Conservation (phyloP, 2,113 vertebrate genomes). For the Marmota monax region DNA sequence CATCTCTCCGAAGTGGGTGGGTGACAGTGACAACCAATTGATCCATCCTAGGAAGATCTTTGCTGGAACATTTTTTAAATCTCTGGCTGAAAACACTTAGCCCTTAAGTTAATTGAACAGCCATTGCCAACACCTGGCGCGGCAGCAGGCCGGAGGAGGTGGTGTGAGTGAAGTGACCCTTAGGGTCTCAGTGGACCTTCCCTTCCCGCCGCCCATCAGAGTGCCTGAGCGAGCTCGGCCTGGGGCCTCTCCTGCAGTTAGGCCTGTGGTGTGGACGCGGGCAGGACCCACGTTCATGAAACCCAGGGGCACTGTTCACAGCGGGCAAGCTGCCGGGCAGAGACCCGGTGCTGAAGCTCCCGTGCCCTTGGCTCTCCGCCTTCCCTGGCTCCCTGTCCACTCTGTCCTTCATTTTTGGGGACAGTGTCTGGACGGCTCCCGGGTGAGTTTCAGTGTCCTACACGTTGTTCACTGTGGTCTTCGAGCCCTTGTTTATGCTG, state of each 20-base stretch:
- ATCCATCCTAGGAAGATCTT: background rate
- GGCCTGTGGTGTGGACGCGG: accelerated
- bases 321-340: too few relatives aligned
- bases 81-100: background rate
- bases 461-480: too few relatives aligned
- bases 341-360: too few relatives aligned
- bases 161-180: accelerated
- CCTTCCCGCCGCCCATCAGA: background rate
- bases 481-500: too few relatives aligned
- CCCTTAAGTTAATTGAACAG: too few relatives aligned
- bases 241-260: background rate
- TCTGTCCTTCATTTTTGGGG: too few relatives aligned
- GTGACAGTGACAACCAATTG: too few relatives aligned
- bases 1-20: accelerated
- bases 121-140: too few relatives aligned
- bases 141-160: too few relatives aligned
- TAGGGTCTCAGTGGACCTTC: too few relatives aligned
- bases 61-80: background rate
- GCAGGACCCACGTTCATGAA: background rate
- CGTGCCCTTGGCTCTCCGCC: too few relatives aligned
- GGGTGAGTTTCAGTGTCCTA: background rate
- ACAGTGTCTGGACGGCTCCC: background rate
- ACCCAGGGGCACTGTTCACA: background rate
- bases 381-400: too few relatives aligned
- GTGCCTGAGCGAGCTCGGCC: background rate